Base-by-base conservation (phyloP, 2,888 invertebrate species). In the Emesis castigata region DNA sequence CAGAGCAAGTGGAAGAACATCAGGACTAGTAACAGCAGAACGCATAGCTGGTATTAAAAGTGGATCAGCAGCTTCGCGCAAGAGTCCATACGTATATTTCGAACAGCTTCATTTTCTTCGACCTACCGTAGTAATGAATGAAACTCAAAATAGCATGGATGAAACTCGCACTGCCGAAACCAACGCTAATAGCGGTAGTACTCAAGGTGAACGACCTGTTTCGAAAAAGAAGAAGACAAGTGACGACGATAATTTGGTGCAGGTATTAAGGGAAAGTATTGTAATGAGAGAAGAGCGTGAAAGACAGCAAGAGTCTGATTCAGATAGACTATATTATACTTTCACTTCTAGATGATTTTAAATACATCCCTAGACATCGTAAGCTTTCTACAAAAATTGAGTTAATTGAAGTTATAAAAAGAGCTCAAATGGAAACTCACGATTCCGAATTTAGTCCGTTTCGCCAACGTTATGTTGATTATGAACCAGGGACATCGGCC, bases 331-430 rank as follows among this genome's bases (percentile, higher is more conserved):
- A 53, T 85, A n/a, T 85, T 85, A 84, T 85, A 53, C 85, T 86
- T 85, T 84, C 82, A 84, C 83, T 86, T 83, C 83, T 85, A 82
- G 85, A 85, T 82, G 85, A 84, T 85, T 86, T 85, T 80, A 84
- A 86, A 86, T 65, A 81, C 82, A 86, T 85, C 79, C 80, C 82
- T 80, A 86, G 81, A 86, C 83, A 85, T 86, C 84, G 85, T 86
- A 86, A 84, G 85, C 85, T 85, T 86, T 86, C 83, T 85, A 85
- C 84, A 83, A 86, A 85, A 86, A 86, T 85, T 80, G 85, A 85
- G 84, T 86, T 87, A 84, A 86, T 85, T 85, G 81, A 86, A 84
- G 85, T 86, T 77, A 86, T 85, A 85, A 86, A 87, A 87, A 85
- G 82, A 85, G 85, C 86, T 85, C 81, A 82, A 81, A 85, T 85